Conservation (phyloP, 1,140 invertebrate species). For the Pristionchus pacificus region DNA sequence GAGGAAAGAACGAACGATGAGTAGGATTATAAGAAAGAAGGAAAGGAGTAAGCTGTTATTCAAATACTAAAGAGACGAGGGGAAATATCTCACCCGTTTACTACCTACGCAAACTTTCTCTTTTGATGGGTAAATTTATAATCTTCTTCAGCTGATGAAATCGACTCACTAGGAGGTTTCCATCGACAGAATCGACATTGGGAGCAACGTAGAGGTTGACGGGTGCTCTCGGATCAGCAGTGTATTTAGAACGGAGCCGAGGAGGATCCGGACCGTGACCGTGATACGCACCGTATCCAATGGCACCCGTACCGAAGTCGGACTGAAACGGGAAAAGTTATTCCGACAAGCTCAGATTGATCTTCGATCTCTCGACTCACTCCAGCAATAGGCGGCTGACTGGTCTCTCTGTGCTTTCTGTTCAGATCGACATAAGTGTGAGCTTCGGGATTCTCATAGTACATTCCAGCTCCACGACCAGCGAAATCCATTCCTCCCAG, state of each 20-base stretch:
- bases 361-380: constrained; percentile 19
- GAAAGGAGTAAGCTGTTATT: constrained; percentile 1
- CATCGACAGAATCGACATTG: constrained; percentile 35
- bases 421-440: constrained; percentile 17
- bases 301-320: constrained; percentile 27
- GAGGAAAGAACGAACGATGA: too few species aligned
- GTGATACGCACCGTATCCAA: constrained; percentile 31
- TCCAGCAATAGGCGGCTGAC: constrained; percentile 30
- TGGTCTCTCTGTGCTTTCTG: constrained; percentile 27
- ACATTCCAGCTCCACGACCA: constrained; percentile 22
- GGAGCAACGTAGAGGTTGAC: constrained; percentile 38
- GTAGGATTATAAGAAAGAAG: too few species aligned
- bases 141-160: too few species aligned
- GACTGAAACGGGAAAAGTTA: too few species aligned
- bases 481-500: constrained; percentile 56
- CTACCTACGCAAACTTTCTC: too few species aligned
- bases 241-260: constrained; percentile 40
- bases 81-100: too few species aligned
- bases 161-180: background rate
- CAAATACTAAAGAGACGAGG: background rate
- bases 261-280: constrained; percentile 44
- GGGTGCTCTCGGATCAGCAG: constrained; percentile 45
- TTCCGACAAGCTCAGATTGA: constrained; percentile 28
- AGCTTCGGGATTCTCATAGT: constrained; percentile 21
- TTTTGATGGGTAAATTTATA: too few species aligned